A percentile compares a stretch with the other conserved stretches of the same genome.
phyloP scores from a whole-genome alignment of 2,888 invertebrate species.

The Leucoptera coffeella region DNA sequence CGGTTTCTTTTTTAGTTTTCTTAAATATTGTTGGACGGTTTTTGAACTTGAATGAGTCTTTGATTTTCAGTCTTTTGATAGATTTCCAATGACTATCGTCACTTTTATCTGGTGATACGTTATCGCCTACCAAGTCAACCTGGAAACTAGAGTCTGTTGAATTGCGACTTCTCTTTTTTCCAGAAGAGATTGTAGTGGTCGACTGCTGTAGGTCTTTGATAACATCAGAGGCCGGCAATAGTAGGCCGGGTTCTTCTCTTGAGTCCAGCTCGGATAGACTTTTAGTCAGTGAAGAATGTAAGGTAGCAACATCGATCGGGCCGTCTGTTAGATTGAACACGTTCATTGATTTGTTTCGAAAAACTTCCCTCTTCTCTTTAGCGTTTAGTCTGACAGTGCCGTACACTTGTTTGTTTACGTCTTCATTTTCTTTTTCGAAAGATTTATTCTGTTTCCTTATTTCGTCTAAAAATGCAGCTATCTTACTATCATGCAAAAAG shows the following conservation, averaged over 20 bases:
- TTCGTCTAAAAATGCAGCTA: not conserved
- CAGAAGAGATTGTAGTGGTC: constrained; percentile 40
- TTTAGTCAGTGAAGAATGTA: constrained; percentile 39
- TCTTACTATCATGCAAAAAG: too few relatives aligned
- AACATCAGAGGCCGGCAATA: constrained; percentile 23
- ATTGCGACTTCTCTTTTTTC: constrained; percentile 43
- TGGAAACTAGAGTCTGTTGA: constrained; percentile 44
- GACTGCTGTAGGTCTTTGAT: constrained; percentile 34
- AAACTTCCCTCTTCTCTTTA: constrained; percentile 42
- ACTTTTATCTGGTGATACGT: constrained; percentile 34
- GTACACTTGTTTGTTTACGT: constrained; percentile 17
- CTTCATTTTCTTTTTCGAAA: constrained; percentile 35
- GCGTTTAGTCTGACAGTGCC: constrained; percentile 16
- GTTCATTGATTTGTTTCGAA: constrained; percentile 44
- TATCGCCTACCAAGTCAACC: constrained; percentile 28
- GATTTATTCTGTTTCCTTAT: constrained; percentile 12
- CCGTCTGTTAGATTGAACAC: constrained; percentile 44
- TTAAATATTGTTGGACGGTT: constrained; percentile 44
- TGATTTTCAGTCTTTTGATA: constrained; percentile 44
- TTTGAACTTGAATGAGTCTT: constrained; percentile 47
- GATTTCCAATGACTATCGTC: constrained; percentile 48
- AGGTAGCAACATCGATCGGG: constrained; percentile 30
- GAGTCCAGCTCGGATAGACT: constrained; percentile 40
- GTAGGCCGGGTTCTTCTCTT: constrained; percentile 29
- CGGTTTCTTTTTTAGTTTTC: constrained; percentile 33